Evolutionary conservation across 2,888 invertebrate species (phyloP).

Genomic region (Calliopum simillimum): DNA sequence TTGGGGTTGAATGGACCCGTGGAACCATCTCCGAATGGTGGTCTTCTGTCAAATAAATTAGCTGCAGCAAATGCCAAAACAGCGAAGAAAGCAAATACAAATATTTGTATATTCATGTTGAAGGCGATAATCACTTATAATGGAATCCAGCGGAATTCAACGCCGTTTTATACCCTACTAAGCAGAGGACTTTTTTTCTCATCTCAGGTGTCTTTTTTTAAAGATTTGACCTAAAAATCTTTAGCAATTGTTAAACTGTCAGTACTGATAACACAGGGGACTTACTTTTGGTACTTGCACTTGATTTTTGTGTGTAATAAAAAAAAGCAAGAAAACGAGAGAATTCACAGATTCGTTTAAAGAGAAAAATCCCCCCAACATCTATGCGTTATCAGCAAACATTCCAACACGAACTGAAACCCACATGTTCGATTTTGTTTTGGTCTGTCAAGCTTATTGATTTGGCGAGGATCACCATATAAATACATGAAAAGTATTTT

Average conservation of each 20-base stretch:
- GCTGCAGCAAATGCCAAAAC: conserved; percentile 15
- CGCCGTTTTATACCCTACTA: background rate
- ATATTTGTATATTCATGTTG: conserved; percentile 26
- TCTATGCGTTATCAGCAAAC: conserved; percentile 3
- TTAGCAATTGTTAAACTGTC: too few species aligned
- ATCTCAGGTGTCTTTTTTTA: too few species aligned
- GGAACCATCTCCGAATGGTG: too few species aligned
- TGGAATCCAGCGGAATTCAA: background rate
- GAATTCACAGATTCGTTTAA: too few species aligned
- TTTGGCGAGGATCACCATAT: background rate
- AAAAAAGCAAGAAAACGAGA: background rate
- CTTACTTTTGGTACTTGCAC: background rate
- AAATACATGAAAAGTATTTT: background rate
- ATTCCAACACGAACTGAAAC: background rate
- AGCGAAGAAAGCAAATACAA: conserved; percentile 5
- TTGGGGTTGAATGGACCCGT: too few species aligned
- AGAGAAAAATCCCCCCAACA: conserved; percentile 3
- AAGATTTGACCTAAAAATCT: too few species aligned
- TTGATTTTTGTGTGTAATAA: too few species aligned
- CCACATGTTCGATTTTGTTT: background rate
- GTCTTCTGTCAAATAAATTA: too few species aligned
- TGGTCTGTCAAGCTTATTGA: background rate
- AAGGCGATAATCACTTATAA: background rate
- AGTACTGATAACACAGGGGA: background rate
- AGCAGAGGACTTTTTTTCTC: too few species aligned